phyloP scores from a whole-genome alignment of 2,888 invertebrate genomes.

The Masnerella sp. region DNA sequence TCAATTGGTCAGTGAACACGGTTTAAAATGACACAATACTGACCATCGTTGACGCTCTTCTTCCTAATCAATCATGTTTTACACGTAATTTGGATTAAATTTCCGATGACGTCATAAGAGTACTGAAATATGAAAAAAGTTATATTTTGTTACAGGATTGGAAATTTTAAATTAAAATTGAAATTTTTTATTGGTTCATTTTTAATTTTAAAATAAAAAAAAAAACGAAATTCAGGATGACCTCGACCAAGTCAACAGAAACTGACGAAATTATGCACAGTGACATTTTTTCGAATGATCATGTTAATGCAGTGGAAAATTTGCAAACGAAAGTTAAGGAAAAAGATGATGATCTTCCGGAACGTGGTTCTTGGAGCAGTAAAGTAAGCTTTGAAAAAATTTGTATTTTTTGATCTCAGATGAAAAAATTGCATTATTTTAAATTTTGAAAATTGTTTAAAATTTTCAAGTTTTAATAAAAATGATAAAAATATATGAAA shows the following conservation, averaged over 20 bases:
- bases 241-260: constrained; percentile 1
- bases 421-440: neutral
- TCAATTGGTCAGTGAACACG: too few species aligned
- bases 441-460: neutral
- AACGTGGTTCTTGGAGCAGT: constrained; percentile 40
- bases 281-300: constrained; percentile 7
- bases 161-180: too few species aligned
- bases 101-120: too few species aligned
- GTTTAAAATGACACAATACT: too few species aligned
- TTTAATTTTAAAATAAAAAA: too few species aligned
- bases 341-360: constrained; percentile 4
- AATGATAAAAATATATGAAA: too few species aligned
- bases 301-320: constrained; percentile 33
- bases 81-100: too few species aligned
- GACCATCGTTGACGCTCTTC: too few species aligned
- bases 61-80: too few species aligned
- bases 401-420: neutral
- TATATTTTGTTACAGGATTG: too few species aligned
- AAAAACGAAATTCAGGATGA: constrained; percentile 1
- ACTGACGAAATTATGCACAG: constrained; percentile 7
- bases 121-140: too few species aligned
- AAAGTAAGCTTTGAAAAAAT: constrained; percentile 23
- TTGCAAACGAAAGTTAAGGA: constrained; percentile 8
- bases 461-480: neutral
- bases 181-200: too few species aligned